Conservation (phyloP, 2,797 vertebrate species). For the Arctocebus calabarensis region DNA sequence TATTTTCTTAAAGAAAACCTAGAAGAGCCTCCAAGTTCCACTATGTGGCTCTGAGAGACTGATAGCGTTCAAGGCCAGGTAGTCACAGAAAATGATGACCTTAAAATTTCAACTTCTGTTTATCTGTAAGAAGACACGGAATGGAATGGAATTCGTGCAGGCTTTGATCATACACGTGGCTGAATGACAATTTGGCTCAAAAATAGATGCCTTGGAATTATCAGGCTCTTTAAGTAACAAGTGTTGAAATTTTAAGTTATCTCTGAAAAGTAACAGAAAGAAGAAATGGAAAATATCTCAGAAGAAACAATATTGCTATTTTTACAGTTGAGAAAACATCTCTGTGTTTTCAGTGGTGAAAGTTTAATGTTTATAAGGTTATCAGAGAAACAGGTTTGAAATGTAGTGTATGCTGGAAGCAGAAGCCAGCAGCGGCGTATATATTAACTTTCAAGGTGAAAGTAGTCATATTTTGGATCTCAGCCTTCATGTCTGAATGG, state of each 20-base stretch:
- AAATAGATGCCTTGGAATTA: neutral
- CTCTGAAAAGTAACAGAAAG: neutral
- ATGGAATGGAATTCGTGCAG: neutral
- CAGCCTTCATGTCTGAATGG: conserved; percentile 62
- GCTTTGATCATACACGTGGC: neutral
- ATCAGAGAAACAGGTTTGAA: conserved; percentile 42
- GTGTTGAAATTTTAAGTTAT: neutral
- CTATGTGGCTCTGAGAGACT: neutral
- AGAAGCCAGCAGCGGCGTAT: neutral
- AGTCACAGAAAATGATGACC: neutral
- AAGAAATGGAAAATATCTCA: neutral
- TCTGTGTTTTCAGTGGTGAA: neutral
- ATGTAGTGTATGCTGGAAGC: neutral
- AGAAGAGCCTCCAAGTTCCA: neutral
- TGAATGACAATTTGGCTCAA: neutral
- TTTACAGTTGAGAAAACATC: neutral
- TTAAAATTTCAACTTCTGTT: neutral
- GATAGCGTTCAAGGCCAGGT: neutral
- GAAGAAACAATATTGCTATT: neutral
- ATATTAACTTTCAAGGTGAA: conserved; percentile 71
- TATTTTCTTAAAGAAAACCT: neutral
- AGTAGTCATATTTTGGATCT: conserved; percentile 37
- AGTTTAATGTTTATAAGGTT: conserved; percentile 56
- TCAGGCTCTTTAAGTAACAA: neutral
- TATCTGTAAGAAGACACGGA: neutral